A percentile compares a stretch with the other conserved stretches of the same genome.
These are phyloP conservation scores for Gadus macrocephalus DNA, from an alignment of 2,113 vertebrate genomes.

Conservation along the genomic window DNA sequence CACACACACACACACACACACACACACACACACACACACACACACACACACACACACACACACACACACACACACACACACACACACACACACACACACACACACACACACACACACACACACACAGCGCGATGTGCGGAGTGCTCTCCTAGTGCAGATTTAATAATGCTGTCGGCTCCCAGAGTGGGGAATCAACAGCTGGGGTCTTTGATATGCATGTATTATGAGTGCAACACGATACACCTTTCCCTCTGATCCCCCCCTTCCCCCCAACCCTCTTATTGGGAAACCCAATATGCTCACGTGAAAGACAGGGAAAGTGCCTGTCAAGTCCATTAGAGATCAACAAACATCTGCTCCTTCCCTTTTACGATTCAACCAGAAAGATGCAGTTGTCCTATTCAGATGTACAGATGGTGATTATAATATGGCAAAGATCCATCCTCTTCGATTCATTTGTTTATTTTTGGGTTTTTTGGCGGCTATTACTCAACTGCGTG, in stretches of 20 bases:
- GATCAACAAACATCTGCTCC: conserved; percentile 74
- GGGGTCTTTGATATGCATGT: conserved; percentile 93
- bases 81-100: too few relatives aligned
- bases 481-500: not conserved
- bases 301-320: conserved; percentile 66
- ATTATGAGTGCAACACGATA: conserved; percentile 94
- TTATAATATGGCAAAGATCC: conserved; percentile 49
- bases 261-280: conserved; percentile 60
- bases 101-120: too few relatives aligned
- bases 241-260: conserved; percentile 79
- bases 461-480: too few relatives aligned
- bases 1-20: too few relatives aligned
- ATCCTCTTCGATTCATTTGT: conserved; percentile 10
- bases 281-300: conserved; percentile 85
- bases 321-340: conserved; percentile 72
- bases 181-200: conserved; percentile 90
- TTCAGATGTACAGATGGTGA: conserved; percentile 67
- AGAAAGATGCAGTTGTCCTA: conserved; percentile 59
- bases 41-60: too few relatives aligned
- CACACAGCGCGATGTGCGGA: too few relatives aligned
- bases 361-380: conserved; percentile 62
- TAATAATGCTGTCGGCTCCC: conserved; percentile 92
- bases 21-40: too few relatives aligned
- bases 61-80: too few relatives aligned
- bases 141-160: conserved; percentile 83